Evolutionary conservation across 2,888 invertebrate species (phyloP).

Genomic region (Eilema griseolum): DNA sequence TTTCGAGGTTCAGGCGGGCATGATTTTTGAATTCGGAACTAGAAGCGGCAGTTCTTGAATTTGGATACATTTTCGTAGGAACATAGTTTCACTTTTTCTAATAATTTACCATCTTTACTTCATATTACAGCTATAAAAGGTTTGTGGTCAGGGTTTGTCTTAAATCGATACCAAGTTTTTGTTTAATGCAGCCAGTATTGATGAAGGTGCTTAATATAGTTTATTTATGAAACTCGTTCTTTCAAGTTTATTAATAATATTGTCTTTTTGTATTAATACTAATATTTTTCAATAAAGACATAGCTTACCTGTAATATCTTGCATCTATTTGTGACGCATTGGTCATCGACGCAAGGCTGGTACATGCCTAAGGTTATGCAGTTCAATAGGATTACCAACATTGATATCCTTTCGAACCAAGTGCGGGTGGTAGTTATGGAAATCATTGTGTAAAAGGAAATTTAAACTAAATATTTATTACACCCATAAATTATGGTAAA

Average conservation of each 20-base stretch:
- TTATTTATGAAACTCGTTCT: not conserved
- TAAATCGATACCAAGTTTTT: too few species aligned
- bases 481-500: too few species aligned
- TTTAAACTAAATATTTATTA: not conserved
- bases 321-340: conserved; percentile 95
- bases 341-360: conserved; percentile 98
- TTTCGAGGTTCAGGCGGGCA: too few species aligned
- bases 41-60: too few species aligned
- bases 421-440: conserved; percentile 90
- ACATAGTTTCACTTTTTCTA: too few species aligned
- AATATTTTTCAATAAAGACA: not conserved
- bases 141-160: too few species aligned
- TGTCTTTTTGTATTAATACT: not conserved
- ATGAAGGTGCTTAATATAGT: too few species aligned
- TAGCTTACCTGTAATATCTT: conserved; percentile 95
- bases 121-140: too few species aligned
- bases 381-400: conserved; percentile 99
- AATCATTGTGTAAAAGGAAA: conserved; percentile 47
- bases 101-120: too few species aligned
- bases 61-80: too few species aligned
- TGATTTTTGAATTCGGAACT: too few species aligned
- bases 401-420: conserved; percentile 99
- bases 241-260: not conserved
- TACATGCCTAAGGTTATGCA: conserved; percentile 99
- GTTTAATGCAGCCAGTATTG: too few species aligned